phyloP scores from a whole-genome alignment of 2,113 vertebrate genomes.

The Tachysurus vachellii region DNA sequence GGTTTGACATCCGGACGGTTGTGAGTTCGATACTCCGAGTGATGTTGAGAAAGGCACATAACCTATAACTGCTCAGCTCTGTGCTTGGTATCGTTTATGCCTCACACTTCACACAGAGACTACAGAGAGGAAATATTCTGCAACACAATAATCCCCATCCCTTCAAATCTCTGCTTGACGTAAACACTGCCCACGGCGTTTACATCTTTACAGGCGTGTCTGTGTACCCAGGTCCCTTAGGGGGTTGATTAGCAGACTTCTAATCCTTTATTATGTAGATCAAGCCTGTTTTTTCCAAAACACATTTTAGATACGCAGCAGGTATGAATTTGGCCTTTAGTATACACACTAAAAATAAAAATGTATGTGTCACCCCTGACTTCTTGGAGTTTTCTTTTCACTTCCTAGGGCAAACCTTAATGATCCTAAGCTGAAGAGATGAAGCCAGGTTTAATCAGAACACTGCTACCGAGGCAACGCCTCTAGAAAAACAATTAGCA shows the following conservation, averaged over 20 bases:
- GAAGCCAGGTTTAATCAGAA: neutral
- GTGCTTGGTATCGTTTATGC: neutral
- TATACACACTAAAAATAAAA: neutral
- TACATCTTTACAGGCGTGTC: neutral
- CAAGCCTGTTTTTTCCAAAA: neutral
- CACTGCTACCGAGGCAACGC: neutral
- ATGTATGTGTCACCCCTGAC: neutral
- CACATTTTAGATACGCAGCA: neutral
- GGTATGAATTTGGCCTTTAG: neutral
- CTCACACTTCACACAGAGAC: neutral
- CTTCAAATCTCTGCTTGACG: neutral
- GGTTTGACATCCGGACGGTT: neutral
- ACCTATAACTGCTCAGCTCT: neutral
- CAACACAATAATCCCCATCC: neutral
- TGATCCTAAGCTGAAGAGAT: neutral
- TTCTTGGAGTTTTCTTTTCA: neutral
- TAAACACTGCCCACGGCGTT: neutral
- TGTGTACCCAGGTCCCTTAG: neutral
- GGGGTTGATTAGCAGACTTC: neutral
- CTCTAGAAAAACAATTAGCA: no score
- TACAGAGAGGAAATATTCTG: neutral
- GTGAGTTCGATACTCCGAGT: neutral
- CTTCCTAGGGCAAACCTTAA: neutral
- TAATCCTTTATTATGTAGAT: neutral
- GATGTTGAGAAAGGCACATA: neutral